Conservation (phyloP, 2,888 invertebrate genomes). For the Diogma glabrata region DNA sequence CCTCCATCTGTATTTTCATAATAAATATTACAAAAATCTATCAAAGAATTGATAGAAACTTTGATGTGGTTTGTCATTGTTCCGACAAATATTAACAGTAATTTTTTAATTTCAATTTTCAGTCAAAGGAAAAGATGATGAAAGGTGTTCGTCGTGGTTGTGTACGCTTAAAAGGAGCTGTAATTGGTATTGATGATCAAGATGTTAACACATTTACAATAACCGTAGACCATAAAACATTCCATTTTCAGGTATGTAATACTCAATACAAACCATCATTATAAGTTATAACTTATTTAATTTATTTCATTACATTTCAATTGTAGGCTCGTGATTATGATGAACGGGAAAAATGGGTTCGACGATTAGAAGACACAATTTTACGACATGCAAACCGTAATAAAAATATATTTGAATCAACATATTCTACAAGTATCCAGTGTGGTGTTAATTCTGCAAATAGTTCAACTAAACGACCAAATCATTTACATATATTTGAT, state of each 20-base stretch:
- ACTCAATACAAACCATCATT: neutral
- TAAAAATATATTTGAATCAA: conserved; percentile 30
- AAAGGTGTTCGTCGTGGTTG: conserved; percentile 93
- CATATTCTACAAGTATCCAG: conserved; percentile 31
- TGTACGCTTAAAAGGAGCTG: conserved; percentile 91
- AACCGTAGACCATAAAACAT: conserved; percentile 97
- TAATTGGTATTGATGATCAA: conserved; percentile 98
- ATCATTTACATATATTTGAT: conserved; percentile 60
- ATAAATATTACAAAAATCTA: too few relatives aligned
- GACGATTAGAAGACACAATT: conserved; percentile 90
- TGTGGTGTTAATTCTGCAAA: conserved; percentile 26
- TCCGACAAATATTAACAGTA: neutral
- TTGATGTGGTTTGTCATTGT: too few relatives aligned
- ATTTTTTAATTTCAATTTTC: conserved; percentile 31
- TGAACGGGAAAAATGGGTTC: conserved; percentile 94
- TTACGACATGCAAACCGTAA: conserved; percentile 61
- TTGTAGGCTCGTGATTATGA: conserved; percentile 90
- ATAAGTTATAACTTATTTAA: neutral
- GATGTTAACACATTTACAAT: conserved; percentile 99
- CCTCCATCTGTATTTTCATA: too few relatives aligned
- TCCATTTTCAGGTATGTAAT: conserved; percentile 78
- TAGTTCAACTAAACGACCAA: conserved; percentile 29
- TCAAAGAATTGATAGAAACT: too few relatives aligned
- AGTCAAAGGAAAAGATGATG: conserved; percentile 99
- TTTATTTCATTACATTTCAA: conserved; percentile 5